Evolutionary conservation across 2,888 invertebrate genomes (phyloP), one percentile per base, ranked within the genome.

Genomic region (Phanerotoma sp.): DNA sequence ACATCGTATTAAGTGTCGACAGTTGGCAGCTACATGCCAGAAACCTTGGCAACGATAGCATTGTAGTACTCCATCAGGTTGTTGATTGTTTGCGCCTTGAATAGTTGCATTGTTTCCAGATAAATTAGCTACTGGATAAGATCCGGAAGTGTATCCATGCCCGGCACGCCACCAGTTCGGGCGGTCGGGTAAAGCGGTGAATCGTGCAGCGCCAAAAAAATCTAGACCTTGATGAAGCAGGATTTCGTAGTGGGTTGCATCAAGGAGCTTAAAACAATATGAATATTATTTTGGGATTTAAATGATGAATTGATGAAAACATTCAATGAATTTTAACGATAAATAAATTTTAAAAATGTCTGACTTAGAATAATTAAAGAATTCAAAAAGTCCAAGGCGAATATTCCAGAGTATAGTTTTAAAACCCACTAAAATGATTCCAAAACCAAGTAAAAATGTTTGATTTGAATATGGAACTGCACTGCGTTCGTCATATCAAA

Each of bases 31-130:
- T 5, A 81, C 78, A 64, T 82, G 82, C 81, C 82, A 81, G 64
- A 81, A 82, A 3, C 81, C 81, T 69, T 82, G 81, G 62, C 81
- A 82, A 2, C 79, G 77, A 64, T 79, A 82, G 58, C 82, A 81
- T 58, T 81, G 81, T 9, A 81, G 66, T 3, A 81, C 78, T 1
- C 72, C 69, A 54, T 81, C 80, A 46, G 75, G 73, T 5, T 71
- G 64, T 50, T 70, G 74, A 11, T 49, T 41, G 32, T 61, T 69
- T 20, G 63, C 56, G 22, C 22, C 33, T 30, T 49, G 40, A 20
- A 22, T 61, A 40, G 16, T n/a, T n/a, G n/a, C 50, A 13, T 25
- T 45, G 13, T 13, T 20, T 38, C 49, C 54, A 11, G 41, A 52
- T 11, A 48, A 44, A 9, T 42, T 10, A 4, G 48, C 30, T 4